These are phyloP conservation scores for Sesamia inferens DNA, from an alignment of 2,888 invertebrate species.

Conservation along the genomic window DNA sequence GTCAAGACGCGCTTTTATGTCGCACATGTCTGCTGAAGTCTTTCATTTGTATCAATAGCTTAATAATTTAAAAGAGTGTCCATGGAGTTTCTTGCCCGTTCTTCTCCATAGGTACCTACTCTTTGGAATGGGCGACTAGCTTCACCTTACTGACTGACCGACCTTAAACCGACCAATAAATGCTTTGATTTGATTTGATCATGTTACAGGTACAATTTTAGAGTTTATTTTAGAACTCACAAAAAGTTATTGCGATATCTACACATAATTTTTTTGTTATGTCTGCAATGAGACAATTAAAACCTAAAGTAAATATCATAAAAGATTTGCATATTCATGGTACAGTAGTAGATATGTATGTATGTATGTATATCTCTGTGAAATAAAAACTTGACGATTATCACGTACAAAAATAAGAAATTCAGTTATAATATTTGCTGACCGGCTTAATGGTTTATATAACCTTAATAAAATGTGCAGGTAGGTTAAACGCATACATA, in stretches of 20 bases:
- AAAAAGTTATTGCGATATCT: neutral
- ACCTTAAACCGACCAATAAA: too few species aligned
- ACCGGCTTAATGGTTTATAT: neutral
- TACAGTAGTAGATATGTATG: neutral
- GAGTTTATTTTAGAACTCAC: neutral
- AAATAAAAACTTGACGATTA: constrained; percentile 6
- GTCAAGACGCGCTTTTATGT: neutral
- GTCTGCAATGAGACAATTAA: neutral
- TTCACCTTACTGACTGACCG: too few species aligned
- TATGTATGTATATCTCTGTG: constrained; percentile 1
- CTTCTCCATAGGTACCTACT: too few species aligned
- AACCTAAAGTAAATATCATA: constrained; percentile 13
- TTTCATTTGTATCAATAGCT: too few species aligned
- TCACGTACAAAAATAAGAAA: constrained; percentile 1
- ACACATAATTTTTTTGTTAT: neutral
- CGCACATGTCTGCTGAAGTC: neutral
- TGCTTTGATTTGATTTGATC: too few species aligned
- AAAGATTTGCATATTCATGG: neutral
- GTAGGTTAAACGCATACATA: neutral
- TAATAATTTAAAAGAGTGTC: too few species aligned
- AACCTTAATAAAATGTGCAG: neutral
- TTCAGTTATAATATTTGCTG: constrained; percentile 3
- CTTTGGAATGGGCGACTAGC: too few species aligned
- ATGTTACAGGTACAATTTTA: neutral
- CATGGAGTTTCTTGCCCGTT: too few species aligned